Conservation (phyloP, 2,888 invertebrate species). For the Yponomeuta sedellus region DNA sequence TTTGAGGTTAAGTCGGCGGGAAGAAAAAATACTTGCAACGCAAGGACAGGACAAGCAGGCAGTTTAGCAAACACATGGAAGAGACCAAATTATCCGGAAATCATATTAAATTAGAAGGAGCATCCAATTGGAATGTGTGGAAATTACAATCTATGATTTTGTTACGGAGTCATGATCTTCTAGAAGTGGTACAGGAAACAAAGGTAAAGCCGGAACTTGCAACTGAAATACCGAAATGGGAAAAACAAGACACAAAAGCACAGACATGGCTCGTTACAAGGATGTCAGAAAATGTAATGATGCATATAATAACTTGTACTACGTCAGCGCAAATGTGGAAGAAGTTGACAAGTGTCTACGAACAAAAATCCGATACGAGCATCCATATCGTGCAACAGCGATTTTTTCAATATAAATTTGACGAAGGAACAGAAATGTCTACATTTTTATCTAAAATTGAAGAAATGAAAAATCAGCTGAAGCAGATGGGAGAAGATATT, state of each 20-base stretch:
- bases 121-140: conserved; percentile 30
- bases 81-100: too few relatives aligned
- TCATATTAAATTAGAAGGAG: conserved; percentile 28
- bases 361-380: neutral
- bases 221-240: conserved; percentile 23
- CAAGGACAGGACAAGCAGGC: neutral
- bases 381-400: neutral
- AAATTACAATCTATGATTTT: conserved; percentile 29
- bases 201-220: conserved; percentile 22
- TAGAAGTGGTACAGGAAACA: conserved; percentile 26
- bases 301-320: neutral
- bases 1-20: neutral
- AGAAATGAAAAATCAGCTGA: neutral
- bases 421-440: neutral
- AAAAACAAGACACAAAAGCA: neutral
- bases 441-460: neutral
- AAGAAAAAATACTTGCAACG: neutral
- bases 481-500: conserved; percentile 21
- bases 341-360: neutral
- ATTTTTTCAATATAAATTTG: neutral
- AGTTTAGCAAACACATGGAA: neutral
- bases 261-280: too few relatives aligned
- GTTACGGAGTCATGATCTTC: conserved; percentile 24
- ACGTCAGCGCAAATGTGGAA: neutral
- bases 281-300: too few relatives aligned